Evolutionary conservation across 2,888 invertebrate genomes (phyloP), one percentile per base, ranked within the genome.

Genomic region (Tryphoninae sp.): DNA sequence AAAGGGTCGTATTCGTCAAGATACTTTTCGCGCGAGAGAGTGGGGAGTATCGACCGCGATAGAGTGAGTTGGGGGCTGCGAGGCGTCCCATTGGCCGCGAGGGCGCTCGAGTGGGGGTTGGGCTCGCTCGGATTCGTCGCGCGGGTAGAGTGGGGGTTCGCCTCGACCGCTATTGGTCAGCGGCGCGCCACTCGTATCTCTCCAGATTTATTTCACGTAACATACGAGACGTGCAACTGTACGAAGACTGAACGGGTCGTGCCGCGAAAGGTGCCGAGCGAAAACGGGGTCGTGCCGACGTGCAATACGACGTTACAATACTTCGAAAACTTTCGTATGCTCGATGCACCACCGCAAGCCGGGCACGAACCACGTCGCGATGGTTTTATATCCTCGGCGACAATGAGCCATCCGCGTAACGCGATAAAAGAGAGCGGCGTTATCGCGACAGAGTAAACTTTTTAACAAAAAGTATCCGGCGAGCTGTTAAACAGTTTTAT

Each of bases 361-460:
- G 55, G 53, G 40, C 42, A 74, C 73, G 53, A 45, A 64, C 42
- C 64, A 23, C 42, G 73, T 40, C 22, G 71, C 11, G 9, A 64
- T 55, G 64, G 55, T 64, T 65, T 74, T 65, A 62, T 45, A 33
- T 53, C 53, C 33, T 40, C 73, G 51, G 40, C 33, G 73, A 53
- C 62, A 40, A 73, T 9, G 62, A 42, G 73, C n/a, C 16, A 72
- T 33, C 26, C 61, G 11, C 26, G 51, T 13, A 33, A n/a, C 51
- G 7, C 23, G 2, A 13, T 26, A 8, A 23, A 26, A 73, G 26
- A 40, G 33, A 23, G 53, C 51, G 19, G 19, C 62, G 73, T 40
- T 42, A 51, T 73, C 51, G 73, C 23, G 51, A 51, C 11, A 64
- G 51, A 9, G 19, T 53, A 73, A 72, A 62, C 22, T 62, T 62